A percentile compares a stretch with the other conserved stretches of the same genome.
phyloP scores from a whole-genome alignment of 1,140 invertebrate species.

The Bombus confusus region DNA sequence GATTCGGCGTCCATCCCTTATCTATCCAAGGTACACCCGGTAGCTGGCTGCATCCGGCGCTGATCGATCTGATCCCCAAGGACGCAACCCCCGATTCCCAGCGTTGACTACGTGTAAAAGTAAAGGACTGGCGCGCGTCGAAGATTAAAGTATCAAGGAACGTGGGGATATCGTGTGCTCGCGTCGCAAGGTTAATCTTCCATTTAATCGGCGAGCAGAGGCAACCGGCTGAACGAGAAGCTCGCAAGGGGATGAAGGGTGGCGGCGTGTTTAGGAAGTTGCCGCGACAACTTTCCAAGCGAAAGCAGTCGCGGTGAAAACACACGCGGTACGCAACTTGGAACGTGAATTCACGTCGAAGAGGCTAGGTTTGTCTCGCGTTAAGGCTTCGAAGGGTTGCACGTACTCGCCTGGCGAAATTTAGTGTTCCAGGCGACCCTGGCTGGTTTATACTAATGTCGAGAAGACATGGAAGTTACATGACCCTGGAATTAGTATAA shows the following conservation, averaged over 20 bases:
- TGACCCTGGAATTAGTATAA: constrained; percentile 61
- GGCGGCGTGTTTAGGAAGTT: constrained; percentile 1
- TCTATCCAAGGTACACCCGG: background rate
- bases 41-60: background rate
- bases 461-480: constrained; percentile 44
- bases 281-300: constrained; percentile 48
- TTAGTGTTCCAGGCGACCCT: constrained; percentile 44
- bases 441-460: constrained; percentile 62
- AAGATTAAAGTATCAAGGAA: constrained; percentile 60
- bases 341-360: background rate
- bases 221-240: background rate
- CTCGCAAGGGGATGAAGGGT: background rate
- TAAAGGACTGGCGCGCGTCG: constrained; percentile 22
- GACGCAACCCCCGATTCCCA: background rate
- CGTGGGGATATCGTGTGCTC: constrained; percentile 14
- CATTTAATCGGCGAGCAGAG: constrained; percentile 54
- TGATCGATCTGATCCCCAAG: constrained; percentile 24
- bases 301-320: constrained; percentile 38
- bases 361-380: no score
- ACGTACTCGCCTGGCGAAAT: constrained; percentile 41
- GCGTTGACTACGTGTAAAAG: constrained; percentile 17
- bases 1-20: constrained; percentile 7
- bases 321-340: background rate
- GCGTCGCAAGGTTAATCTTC: constrained; percentile 47
- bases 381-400: background rate